These are phyloP conservation scores for Halcyon leucocephala DNA, from an alignment of 2,797 vertebrate species.

Conservation along the genomic window DNA sequence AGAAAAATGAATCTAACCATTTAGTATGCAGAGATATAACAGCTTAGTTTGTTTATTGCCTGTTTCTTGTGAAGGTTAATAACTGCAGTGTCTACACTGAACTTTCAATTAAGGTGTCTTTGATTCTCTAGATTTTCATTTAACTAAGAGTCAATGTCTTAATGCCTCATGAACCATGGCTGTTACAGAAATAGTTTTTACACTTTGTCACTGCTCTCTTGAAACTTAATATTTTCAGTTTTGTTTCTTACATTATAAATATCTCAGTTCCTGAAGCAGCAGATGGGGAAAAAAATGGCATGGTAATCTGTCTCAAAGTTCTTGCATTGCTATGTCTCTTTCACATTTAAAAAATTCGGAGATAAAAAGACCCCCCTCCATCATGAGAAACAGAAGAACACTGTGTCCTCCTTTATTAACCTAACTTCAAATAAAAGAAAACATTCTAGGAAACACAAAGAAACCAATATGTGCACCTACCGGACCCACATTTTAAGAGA, in stretches of 20 bases:
- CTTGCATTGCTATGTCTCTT: not conserved
- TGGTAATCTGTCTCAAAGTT: conserved; percentile 21
- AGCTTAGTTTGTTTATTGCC: not conserved
- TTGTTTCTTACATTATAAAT: conserved; percentile 48
- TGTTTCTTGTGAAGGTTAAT: not conserved
- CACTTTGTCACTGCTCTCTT: conserved; percentile 9
- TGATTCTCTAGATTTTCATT: conserved; percentile 14
- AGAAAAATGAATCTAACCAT: not conserved
- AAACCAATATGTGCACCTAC: not conserved
- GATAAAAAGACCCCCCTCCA: conserved; percentile 17
- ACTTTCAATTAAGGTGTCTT: conserved; percentile 34
- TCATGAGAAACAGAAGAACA: not conserved
- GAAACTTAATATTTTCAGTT: conserved; percentile 47
- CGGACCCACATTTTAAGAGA: not conserved
- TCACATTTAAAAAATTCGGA: conserved; percentile 5
- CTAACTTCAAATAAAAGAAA: not conserved
- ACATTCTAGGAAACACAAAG: not conserved
- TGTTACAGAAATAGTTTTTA: not conserved
- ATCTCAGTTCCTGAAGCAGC: conserved; percentile 22
- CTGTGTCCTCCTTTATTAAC: conserved; percentile 4
- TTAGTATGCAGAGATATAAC: not conserved
- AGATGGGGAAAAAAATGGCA: not conserved
- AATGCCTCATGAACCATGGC: not conserved
- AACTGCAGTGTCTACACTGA: not conserved
- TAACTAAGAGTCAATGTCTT: not conserved